Percentiles rank a stretch among this genome's conserved stretches.
phyloP scores from a whole-genome alignment of 1,140 invertebrate genomes.

The Temnothorax curvispinosus region DNA sequence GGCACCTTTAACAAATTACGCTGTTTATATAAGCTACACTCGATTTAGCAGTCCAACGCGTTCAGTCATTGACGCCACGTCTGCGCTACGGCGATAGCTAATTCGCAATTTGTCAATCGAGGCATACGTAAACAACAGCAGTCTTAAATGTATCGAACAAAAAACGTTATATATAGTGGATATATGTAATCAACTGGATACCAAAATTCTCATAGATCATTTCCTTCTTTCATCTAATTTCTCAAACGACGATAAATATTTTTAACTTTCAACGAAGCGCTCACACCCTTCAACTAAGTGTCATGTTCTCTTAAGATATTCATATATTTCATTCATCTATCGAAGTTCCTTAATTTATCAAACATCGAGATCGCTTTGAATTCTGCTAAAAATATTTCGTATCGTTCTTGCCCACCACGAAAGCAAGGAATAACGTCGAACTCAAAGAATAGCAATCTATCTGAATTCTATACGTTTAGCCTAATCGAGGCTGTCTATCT shows the following conservation, averaged over 20 bases:
- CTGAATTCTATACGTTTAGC: constrained; percentile 54
- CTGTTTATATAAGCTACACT: constrained; percentile 75
- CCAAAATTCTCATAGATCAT: constrained; percentile 70
- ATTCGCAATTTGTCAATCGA: constrained; percentile 76
- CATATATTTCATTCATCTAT: constrained; percentile 13
- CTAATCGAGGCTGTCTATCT: constrained; percentile 68
- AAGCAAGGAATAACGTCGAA: constrained; percentile 68
- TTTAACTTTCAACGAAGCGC: constrained; percentile 61
- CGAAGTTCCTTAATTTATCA: constrained; percentile 21
- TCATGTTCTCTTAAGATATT: constrained; percentile 26
- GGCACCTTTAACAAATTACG: constrained; percentile 86
- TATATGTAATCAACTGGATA: constrained; percentile 70
- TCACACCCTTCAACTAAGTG: constrained; percentile 20
- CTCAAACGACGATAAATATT: constrained; percentile 64
- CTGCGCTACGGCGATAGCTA: constrained; percentile 74
- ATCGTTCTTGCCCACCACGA: constrained; percentile 24
- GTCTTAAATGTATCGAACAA: constrained; percentile 72
- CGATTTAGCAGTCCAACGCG: constrained; percentile 77
- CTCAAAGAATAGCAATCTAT: constrained; percentile 65
- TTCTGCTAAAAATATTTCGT: constrained; percentile 56
- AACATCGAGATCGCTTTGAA: constrained; percentile 34
- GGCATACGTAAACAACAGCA: constrained; percentile 73
- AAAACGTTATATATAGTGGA: constrained; percentile 72
- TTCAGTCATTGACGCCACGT: constrained; percentile 74
- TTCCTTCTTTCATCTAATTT: constrained; percentile 64